phyloP scores from a whole-genome alignment of 1,140 invertebrate genomes.

The Orchestia grillus region DNA sequence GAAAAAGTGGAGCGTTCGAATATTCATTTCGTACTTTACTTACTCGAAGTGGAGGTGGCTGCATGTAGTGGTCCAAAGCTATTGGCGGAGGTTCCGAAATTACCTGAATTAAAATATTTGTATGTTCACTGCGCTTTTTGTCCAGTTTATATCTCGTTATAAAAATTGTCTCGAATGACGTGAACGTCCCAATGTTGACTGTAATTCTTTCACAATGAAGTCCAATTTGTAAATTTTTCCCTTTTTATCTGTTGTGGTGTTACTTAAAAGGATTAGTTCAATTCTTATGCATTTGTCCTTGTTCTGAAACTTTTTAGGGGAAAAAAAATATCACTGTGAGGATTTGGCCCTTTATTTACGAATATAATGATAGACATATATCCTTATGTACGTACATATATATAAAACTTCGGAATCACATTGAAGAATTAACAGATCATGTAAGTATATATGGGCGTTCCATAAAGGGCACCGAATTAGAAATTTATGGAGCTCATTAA shows the following conservation, averaged over 20 bases:
- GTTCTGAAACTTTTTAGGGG: too few relatives aligned
- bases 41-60: background rate
- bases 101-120: background rate
- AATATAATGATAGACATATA: too few relatives aligned
- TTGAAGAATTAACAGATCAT: too few relatives aligned
- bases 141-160: background rate
- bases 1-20: background rate
- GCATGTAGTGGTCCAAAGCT: background rate
- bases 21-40: background rate
- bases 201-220: background rate
- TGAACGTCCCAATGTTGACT: background rate
- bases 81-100: background rate
- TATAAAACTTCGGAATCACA: too few relatives aligned
- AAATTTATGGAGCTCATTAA: too few relatives aligned
- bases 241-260: background rate
- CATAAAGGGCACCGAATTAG: too few relatives aligned
- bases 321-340: too few relatives aligned
- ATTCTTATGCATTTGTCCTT: too few relatives aligned
- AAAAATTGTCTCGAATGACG: background rate
- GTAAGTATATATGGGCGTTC: too few relatives aligned
- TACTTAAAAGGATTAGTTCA: too few relatives aligned
- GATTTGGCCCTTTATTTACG: too few relatives aligned
- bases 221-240: background rate
- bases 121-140: background rate
- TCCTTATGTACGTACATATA: too few relatives aligned